Conservation (phyloP, 2,113 vertebrate genomes). For the Lophura nycthemera region DNA sequence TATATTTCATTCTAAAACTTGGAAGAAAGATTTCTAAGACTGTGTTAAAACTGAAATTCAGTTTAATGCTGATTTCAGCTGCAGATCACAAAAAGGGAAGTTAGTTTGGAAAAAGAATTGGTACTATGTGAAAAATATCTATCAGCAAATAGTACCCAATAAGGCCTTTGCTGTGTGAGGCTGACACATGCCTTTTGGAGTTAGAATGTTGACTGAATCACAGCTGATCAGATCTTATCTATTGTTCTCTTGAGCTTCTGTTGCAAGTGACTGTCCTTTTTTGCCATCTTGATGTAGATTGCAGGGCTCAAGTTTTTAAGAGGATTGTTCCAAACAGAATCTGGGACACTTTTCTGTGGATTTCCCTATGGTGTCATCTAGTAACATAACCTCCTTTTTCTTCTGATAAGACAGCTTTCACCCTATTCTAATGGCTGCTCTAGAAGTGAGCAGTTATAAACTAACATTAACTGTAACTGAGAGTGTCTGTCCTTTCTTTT, state of each 20-base stretch:
- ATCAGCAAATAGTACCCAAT: not conserved
- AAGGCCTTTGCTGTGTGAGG: not conserved
- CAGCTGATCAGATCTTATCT: not conserved
- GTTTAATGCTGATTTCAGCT: not conserved
- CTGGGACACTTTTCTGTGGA: not conserved
- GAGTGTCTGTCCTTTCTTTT: not conserved
- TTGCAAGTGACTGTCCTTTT: conserved; percentile 37
- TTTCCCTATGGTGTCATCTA: conserved; percentile 3
- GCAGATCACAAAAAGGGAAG: not conserved
- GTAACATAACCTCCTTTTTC: conserved; percentile 27
- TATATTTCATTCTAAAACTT: not conserved
- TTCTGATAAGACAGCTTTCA: not conserved
- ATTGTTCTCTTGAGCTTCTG: conserved; percentile 10
- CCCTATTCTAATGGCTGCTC: not conserved
- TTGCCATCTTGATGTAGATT: not conserved
- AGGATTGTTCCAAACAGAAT: not conserved
- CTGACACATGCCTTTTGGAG: not conserved
- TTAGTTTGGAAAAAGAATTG: not conserved
- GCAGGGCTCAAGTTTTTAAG: conserved; percentile 4
- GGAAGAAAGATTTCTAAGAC: not conserved
- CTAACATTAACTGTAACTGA: not conserved
- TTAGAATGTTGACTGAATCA: not conserved
- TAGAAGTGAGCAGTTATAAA: not conserved
- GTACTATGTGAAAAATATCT: not conserved
- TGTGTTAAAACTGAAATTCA: not conserved